These are phyloP conservation scores for Lysandra bellargus DNA, from an alignment of 2,888 invertebrate species.

Conservation along the genomic window DNA sequence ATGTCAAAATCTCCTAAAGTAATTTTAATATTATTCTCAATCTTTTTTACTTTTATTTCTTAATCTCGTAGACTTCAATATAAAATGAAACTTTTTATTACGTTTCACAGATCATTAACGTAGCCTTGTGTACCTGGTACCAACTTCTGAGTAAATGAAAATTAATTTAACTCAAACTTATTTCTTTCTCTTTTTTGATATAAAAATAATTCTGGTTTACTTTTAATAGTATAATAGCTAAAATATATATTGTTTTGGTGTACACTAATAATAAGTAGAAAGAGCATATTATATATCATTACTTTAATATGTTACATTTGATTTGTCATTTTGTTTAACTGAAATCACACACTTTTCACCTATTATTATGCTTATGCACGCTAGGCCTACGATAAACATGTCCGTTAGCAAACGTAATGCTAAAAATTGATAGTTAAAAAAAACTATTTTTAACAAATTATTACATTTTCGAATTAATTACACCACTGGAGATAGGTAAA, in stretches of 20 bases:
- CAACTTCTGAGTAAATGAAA: not conserved
- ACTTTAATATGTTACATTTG: too few relatives aligned
- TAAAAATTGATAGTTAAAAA: not conserved
- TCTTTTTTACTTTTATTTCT: not conserved
- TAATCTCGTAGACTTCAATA: not conserved
- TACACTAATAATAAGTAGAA: not conserved
- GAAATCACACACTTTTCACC: too few relatives aligned
- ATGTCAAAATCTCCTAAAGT: not conserved
- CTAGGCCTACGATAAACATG: too few relatives aligned
- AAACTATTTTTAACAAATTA: too few relatives aligned
- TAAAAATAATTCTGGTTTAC: not conserved
- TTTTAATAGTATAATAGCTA: not conserved
- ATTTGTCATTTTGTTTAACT: too few relatives aligned
- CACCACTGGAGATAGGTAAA: too few relatives aligned
- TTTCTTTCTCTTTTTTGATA: not conserved
- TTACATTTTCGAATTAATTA: too few relatives aligned
- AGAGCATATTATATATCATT: not conserved
- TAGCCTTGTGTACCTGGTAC: not conserved
- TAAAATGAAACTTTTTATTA: conserved; percentile 17
- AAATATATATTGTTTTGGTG: not conserved
- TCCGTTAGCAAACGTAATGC: not conserved
- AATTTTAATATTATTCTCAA: conserved; percentile 12
- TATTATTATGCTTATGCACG: too few relatives aligned
- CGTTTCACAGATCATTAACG: not conserved
- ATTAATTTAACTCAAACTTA: not conserved